Percentiles rank a stretch among this genome's conserved stretches.
Conservation (phyloP, 2,113 vertebrate genomes). For the Fregetta grallaria region DNA sequence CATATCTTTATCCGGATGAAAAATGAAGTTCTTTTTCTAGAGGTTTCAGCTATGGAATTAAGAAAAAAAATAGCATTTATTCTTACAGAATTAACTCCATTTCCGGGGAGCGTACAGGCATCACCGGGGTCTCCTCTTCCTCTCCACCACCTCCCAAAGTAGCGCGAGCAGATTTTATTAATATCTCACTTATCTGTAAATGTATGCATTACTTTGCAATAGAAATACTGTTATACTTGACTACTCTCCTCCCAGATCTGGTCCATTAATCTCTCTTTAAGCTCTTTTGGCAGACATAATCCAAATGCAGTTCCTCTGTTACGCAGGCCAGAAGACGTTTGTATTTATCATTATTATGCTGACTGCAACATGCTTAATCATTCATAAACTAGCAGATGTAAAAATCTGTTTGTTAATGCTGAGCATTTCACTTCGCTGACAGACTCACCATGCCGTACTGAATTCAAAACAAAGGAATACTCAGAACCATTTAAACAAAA, state of each 20-base stretch:
- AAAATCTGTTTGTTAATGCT: background rate
- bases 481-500: background rate
- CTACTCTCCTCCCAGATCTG: background rate
- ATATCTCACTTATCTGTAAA: background rate
- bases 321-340: background rate
- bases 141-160: background rate
- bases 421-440: background rate
- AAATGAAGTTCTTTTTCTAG: background rate
- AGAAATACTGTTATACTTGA: background rate
- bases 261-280: background rate
- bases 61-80: background rate
- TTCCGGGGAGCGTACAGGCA: background rate
- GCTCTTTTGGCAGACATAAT: background rate
- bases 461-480: background rate
- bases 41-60: background rate
- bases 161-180: background rate
- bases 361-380: background rate
- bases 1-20: too few relatives aligned
- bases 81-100: background rate
- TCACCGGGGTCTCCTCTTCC: background rate
- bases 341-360: background rate
- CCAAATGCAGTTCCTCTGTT: background rate
- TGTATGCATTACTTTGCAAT: background rate
- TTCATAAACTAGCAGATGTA: background rate
- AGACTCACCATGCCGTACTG: fast-evolving